phyloP scores from a whole-genome alignment of 1,140 invertebrate species.

The Zophobas morio region DNA sequence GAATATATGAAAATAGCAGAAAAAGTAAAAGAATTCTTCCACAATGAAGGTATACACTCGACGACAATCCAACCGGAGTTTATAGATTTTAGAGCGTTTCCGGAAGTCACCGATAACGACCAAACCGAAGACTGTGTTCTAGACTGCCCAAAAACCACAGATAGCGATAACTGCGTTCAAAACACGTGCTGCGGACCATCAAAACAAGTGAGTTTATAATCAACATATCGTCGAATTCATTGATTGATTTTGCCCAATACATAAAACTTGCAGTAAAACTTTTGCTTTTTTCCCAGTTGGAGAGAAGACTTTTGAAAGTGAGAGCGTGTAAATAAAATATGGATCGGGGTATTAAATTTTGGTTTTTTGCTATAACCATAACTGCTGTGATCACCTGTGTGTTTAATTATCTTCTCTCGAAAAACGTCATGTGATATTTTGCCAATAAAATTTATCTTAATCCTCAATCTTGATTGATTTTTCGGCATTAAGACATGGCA shows the following conservation, averaged over 20 bases:
- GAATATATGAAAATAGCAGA: conserved; percentile 95
- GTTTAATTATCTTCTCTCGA: conserved; percentile 22
- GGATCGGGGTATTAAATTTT: conserved; percentile 39
- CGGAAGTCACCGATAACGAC: conserved; percentile 58
- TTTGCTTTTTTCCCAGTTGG: conserved; percentile 31
- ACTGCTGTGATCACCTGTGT: conserved; percentile 38
- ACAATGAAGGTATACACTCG: conserved; percentile 92
- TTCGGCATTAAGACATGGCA: not conserved
- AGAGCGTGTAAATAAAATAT: conserved; percentile 18
- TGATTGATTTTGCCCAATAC: too few species aligned
- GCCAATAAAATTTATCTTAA: conserved; percentile 21
- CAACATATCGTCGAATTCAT: not conserved
- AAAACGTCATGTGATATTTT: conserved; percentile 4
- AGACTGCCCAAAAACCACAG: conserved; percentile 87
- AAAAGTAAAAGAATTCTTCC: conserved; percentile 96
- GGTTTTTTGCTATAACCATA: conserved; percentile 28
- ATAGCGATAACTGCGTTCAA: conserved; percentile 80
- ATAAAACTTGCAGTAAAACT: conserved; percentile 15
- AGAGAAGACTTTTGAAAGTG: conserved; percentile 36
- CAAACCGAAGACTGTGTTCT: conserved; percentile 77
- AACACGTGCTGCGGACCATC: conserved; percentile 87
- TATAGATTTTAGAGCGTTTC: conserved; percentile 75
- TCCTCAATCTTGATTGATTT: conserved; percentile 12
- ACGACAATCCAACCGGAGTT: conserved; percentile 97
- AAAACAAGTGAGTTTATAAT: conserved; percentile 72